Evolutionary conservation across 2,888 invertebrate genomes (phyloP), one percentile per base, ranked within the genome.

Genomic region (Agrypnus murinus): DNA sequence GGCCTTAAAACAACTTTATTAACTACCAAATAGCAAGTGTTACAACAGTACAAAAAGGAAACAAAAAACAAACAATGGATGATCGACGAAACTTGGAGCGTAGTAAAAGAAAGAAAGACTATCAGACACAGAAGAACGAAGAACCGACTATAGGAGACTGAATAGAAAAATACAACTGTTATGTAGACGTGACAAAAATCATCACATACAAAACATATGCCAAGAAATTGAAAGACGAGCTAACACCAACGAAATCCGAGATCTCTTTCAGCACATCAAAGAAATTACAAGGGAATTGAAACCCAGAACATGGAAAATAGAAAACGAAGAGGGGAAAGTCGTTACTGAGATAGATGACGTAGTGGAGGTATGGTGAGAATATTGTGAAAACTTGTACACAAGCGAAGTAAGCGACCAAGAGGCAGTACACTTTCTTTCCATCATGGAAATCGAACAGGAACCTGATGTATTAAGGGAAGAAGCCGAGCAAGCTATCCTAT

Each of bases 281-380:
- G 36, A 36, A 36, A n/a, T n/a, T n/a, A n/a, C 9, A 48, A 12
- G 7, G 25, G n/a, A n/a, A n/a, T n/a, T n/a, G n/a, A n/a, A n/a
- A n/a, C n/a, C n/a, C n/a, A n/a, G n/a, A n/a, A n/a, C 48, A 17
- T 48, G 7, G 48, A 32, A 57, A 57, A 46, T 46, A 6, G 48
- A 9, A 4, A 14, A 46, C 48, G 14, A 45, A 45, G 14, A 45
- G 14, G 10, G 10, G 6, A 45, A 45, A 15, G 10, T 36, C 36
- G 36, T 36, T 36, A 36, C 36, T 36, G 36, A 36, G 10, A 36
- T 36, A 36, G 7, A 36, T 36, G 36, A 36, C 10, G 36, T 36
- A 36, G 36, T 36, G 10, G 36, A 36, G 36, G 36, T 36, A 36
- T 36, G 36, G 36, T 10, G 36, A 36, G 10, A 36, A 36, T 36